Percentiles rank a stretch among this genome's conserved stretches.
Conservation (phyloP, 2,797 vertebrate genomes). For the Propithecus deckenii region DNA sequence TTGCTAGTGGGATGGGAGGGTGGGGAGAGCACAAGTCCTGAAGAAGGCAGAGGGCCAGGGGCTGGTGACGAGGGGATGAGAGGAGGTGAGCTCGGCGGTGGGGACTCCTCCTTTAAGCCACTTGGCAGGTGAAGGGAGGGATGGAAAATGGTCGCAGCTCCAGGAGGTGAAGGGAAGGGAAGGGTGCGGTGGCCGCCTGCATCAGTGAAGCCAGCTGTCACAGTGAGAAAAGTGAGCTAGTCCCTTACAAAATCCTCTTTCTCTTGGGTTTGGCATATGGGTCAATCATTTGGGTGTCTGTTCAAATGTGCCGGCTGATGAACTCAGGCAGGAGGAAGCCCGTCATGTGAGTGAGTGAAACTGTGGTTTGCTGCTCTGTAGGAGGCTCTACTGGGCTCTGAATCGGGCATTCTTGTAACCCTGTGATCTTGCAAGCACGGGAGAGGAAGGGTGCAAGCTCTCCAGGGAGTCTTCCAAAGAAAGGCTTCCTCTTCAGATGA, state of each 20-base stretch:
- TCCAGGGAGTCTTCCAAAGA: background rate
- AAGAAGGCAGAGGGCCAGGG: background rate
- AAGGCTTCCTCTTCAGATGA: background rate
- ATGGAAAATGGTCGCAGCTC: background rate
- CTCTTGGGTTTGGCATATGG: background rate
- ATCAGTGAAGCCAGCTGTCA: background rate
- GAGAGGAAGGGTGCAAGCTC: background rate
- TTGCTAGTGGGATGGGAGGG: background rate
- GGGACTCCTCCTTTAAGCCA: background rate
- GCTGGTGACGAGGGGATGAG: no score
- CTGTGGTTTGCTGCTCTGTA: background rate
- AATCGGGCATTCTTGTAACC: background rate
- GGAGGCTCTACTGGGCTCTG: background rate
- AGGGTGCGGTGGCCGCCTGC: accelerated
- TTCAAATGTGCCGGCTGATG: background rate
- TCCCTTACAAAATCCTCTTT: background rate
- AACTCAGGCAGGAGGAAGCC: background rate
- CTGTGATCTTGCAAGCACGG: background rate
- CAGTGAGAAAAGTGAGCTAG: background rate
- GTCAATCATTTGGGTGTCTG: background rate
- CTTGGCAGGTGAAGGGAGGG: background rate
- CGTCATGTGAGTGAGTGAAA: background rate
- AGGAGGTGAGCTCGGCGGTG: background rate
- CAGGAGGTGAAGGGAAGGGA: background rate
- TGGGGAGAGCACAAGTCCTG: background rate